These are phyloP conservation scores for Bothrops jararaca DNA, from an alignment of 2,113 vertebrate species.

Conservation along the genomic window DNA sequence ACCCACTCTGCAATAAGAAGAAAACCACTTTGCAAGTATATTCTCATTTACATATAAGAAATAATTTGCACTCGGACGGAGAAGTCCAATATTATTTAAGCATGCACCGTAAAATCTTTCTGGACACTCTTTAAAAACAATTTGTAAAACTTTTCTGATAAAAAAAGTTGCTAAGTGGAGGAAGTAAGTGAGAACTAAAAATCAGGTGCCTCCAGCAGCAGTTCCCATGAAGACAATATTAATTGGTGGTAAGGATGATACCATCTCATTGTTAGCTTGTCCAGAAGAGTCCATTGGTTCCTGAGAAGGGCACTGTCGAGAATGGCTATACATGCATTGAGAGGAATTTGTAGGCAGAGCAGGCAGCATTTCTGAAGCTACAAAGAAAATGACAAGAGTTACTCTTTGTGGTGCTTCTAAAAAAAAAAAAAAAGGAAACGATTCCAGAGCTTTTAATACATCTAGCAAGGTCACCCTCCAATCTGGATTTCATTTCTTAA, in stretches of 20 bases:
- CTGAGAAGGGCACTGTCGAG: conserved; percentile 78
- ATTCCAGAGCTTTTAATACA: not conserved
- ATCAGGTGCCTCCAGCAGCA: conserved; percentile 78
- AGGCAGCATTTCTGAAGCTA: conserved; percentile 76
- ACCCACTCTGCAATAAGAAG: not conserved
- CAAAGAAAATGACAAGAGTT: conserved; percentile 31
- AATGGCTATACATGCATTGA: conserved; percentile 88
- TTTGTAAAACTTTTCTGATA: conserved; percentile 38
- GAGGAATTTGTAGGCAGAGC: conserved; percentile 73
- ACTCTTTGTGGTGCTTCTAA: not conserved
- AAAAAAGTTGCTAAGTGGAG: not conserved
- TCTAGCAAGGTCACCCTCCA: not conserved
- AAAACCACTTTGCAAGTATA: not conserved
- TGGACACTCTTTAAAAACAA: not conserved
- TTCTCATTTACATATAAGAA: conserved; percentile 37
- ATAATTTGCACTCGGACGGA: not conserved
- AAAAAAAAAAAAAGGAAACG: not conserved
- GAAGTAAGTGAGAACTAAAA: conserved; percentile 30
- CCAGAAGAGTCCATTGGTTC: conserved; percentile 78
- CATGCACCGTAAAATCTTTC: conserved; percentile 15
- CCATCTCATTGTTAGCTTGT: conserved; percentile 74
- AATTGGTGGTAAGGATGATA: conserved; percentile 92
- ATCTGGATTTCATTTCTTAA: not conserved
- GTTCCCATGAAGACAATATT: conserved; percentile 97
- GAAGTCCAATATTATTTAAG: not conserved